Evolutionary conservation across 1,140 invertebrate species (phyloP).

Genomic region (Hylyphantes graminicola): DNA sequence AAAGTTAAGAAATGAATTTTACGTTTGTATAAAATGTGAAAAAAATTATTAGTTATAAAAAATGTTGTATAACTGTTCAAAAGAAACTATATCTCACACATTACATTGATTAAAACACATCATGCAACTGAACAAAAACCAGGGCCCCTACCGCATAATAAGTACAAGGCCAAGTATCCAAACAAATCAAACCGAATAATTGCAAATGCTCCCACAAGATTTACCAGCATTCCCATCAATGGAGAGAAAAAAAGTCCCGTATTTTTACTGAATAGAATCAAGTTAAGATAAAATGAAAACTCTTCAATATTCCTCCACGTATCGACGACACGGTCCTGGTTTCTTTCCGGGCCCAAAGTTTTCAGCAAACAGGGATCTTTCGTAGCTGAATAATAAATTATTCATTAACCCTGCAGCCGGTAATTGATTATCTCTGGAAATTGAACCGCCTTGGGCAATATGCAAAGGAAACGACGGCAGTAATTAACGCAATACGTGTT

Average conservation of each 20-base stretch:
- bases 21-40: no score
- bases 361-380: slow-evolving; percentile 55
- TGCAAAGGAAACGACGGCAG: slow-evolving; percentile 47
- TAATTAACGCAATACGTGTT: slow-evolving; percentile 50
- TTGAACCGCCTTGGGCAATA: slow-evolving; percentile 27
- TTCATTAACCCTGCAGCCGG: slow-evolving; percentile 47
- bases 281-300: slow-evolving; percentile 40
- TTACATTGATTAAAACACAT: no score
- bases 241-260: slow-evolving; percentile 14
- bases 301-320: slow-evolving; percentile 51
- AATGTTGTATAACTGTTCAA: no score
- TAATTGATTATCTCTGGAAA: slow-evolving; percentile 56
- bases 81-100: no score
- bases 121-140: no score
- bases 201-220: background rate
- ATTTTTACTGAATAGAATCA: slow-evolving; percentile 44
- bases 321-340: slow-evolving; percentile 40
- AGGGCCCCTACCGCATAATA: background rate
- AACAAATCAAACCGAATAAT: slow-evolving; percentile 20
- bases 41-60: no score
- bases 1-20: no score
- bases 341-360: slow-evolving; percentile 46
- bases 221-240: background rate
- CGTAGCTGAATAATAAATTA: slow-evolving; percentile 54
- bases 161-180: background rate